Evolutionary conservation across 2,888 invertebrate genomes (phyloP), one percentile per base, ranked within the genome.

Genomic region (Xylocampa areola): DNA sequence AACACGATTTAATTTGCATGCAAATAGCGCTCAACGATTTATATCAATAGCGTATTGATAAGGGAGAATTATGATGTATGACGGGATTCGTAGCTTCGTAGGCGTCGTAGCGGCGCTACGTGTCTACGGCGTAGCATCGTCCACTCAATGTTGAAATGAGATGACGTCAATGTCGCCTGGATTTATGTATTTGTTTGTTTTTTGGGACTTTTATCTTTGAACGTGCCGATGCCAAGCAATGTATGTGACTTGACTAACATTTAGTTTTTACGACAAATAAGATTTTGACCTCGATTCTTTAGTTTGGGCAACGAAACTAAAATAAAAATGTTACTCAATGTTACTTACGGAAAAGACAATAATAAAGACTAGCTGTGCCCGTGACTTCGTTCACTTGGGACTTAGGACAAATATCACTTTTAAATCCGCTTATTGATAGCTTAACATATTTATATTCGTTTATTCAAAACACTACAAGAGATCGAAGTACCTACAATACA

Each of bases 41-140:
- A 70, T 61, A 70, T 70, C 62, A 66, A 70, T 69, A 58, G 37
- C 54, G 50, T 69, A 71, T 70, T 71, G 71, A 69, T 73, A 71
- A 65, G 57, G 40, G 11, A 25, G 30, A 57, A 39, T 57, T 64
- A 69, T 67, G 70, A 67, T 67, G 44, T 37, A 69, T 59, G 40
- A 27, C 27, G 23, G 32, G 37, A 23, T 14, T 39, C 45, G 39
- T 55, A 43, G 47, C 29, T n/a, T 23, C 69, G 65, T 55, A 66
- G 69, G 47, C 64, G 43, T 35, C 69, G 64, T 50, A 69, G 57
- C 44, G 36, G 36, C 44, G 54, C 64, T 66, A 66, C 64, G 69
- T 50, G 57, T 2, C 68, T 62, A 54, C 62, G 54, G 13, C 54
- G 41, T 53, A 63, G 57, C 36, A 41, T 16, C 14, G 43, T 16